Percentiles rank a stretch among this genome's conserved stretches.
Evolutionary conservation across 2,888 invertebrate genomes (phyloP).

Genomic region (Oasisia sp.): DNA sequence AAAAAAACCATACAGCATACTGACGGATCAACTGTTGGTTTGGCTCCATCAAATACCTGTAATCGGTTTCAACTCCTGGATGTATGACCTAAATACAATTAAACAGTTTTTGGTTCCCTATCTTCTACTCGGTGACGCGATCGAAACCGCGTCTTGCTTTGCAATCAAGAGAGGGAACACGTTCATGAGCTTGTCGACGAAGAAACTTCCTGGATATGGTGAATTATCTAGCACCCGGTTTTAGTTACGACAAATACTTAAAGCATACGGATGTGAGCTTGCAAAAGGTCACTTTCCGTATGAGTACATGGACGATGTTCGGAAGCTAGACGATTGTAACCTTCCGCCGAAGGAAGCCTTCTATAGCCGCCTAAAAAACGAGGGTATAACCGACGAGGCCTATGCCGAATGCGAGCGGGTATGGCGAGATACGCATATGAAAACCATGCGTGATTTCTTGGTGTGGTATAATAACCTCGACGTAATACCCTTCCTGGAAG

Average conservation of each 20-base stretch:
- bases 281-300: too few species aligned
- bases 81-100: not conserved
- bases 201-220: not conserved
- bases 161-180: not conserved
- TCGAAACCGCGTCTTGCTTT: not conserved
- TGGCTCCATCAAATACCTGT: not conserved
- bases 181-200: not conserved
- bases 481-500: constrained; percentile 40
- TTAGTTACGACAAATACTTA: too few species aligned
- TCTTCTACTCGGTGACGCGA: not conserved
- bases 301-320: too few species aligned
- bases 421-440: constrained; percentile 31
- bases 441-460: constrained; percentile 42
- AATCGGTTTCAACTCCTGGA: not conserved
- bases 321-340: too few species aligned
- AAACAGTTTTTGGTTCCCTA: not conserved
- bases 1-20: too few species aligned
- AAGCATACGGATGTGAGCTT: too few species aligned
- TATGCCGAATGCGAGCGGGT: too few species aligned
- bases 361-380: too few species aligned
- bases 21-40: not conserved
- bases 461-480: constrained; percentile 45
- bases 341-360: too few species aligned
- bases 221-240: not conserved
- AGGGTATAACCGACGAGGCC: too few species aligned